These are phyloP conservation scores for Coremacera marginata DNA, from an alignment of 2,888 invertebrate species.

Conservation along the genomic window DNA sequence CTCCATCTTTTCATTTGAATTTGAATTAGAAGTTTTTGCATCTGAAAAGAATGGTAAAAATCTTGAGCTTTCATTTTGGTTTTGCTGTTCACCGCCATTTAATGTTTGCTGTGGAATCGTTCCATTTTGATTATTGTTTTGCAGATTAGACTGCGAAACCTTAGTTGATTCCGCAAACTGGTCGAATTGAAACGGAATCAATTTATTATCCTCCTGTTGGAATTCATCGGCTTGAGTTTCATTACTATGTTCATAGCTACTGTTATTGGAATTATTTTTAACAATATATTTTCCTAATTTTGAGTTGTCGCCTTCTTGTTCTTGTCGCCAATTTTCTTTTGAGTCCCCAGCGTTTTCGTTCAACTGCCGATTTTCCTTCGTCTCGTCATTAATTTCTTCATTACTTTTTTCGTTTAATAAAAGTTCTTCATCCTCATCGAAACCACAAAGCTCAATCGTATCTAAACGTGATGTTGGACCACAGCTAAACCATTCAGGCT, in stretches of 20 bases:
- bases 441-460: constrained; percentile 65
- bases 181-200: constrained; percentile 52
- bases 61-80: constrained; percentile 45
- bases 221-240: constrained; percentile 18
- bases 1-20: constrained; percentile 43
- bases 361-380: constrained; percentile 48
- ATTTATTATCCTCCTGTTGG: constrained; percentile 44
- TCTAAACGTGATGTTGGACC: constrained; percentile 66
- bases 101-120: constrained; percentile 33
- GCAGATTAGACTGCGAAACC: neutral
- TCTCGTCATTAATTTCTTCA: constrained; percentile 43
- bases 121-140: constrained; percentile 23
- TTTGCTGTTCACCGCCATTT: constrained; percentile 24
- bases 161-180: constrained; percentile 47
- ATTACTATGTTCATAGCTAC: neutral
- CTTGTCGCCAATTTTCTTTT: constrained; percentile 35
- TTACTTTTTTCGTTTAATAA: constrained; percentile 35
- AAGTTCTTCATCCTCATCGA: constrained; percentile 61
- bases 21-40: constrained; percentile 23
- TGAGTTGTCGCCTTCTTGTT: constrained; percentile 33
- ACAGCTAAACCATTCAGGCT: constrained; percentile 67
- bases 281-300: constrained; percentile 32
- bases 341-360: constrained; percentile 51
- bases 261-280: constrained; percentile 43
- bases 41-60: constrained; percentile 51